Conservation (phyloP, 1,140 invertebrate species). For the Neuroterus valhalla region DNA sequence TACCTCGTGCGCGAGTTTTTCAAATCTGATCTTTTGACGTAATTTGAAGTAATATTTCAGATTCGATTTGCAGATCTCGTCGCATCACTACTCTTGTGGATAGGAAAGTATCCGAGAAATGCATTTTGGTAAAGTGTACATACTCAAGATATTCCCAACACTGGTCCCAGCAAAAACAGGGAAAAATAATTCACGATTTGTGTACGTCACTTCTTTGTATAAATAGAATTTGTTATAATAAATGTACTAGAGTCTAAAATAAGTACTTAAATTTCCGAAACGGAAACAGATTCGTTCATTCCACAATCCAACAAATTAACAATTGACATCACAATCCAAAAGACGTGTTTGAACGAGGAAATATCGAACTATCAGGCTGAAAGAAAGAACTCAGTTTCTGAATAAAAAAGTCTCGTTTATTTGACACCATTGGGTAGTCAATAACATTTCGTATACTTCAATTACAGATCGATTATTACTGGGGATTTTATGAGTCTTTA, state of each 20-base stretch:
- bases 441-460: conserved; percentile 42
- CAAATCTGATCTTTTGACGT: conserved; percentile 3
- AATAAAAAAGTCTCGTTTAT: conserved; percentile 54
- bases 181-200: conserved; percentile 15
- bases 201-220: neutral
- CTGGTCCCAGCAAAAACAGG: conserved; percentile 3
- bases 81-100: no score
- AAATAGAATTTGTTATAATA: conserved; percentile 23
- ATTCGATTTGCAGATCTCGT: no score
- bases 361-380: conserved; percentile 26
- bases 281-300: conserved; percentile 55
- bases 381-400: conserved; percentile 23
- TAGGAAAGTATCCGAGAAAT: neutral
- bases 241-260: conserved; percentile 26
- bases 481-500: neutral
- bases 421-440: conserved; percentile 46
- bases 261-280: conserved; percentile 15
- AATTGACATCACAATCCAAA: no score
- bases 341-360: no score
- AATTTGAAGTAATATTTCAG: neutral
- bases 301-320: conserved; percentile 14
- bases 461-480: conserved; percentile 8
- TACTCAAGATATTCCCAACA: conserved; percentile 40
- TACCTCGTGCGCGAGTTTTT: neutral
- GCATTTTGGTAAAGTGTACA: conserved; percentile 47